Evolutionary conservation across 2,888 invertebrate genomes (phyloP), one percentile per base, ranked within the genome.

Genomic region (Mechanitis messenoides): DNA sequence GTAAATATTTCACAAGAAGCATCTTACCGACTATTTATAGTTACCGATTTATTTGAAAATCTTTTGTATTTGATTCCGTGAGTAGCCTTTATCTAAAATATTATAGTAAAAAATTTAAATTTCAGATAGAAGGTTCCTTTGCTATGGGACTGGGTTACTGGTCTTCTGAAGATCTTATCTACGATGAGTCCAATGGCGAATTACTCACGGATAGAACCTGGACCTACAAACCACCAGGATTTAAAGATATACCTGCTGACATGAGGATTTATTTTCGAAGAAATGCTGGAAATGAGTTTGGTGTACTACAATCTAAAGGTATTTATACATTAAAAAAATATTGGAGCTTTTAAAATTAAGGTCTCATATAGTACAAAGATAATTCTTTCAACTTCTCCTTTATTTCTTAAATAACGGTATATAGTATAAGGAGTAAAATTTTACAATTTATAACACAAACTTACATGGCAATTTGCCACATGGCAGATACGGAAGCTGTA

Each of bases 251-350:
- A 72, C 95, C 95, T 0, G 91, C 93, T 31, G 94, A 95, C 77
- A 93, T 95, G 71, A 91, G 94, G 63, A 88, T 95, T 5, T 92
- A 93, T 68, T 92, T 96, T 67, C 83, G 92, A 46, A 92, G 92
- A 68, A 93, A 94, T 72, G 90, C 92, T 38, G 85, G 91, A 11
- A 95, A 95, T 78, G 90, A 91, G 0, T 76, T 84, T 6, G 95
- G 95, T n/a, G 92, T 95, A 9, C 84, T 95, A 64, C 91, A 95
- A 60, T 95, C 95, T 0, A 96, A 96, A 91, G 93, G 94, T 93
- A 31, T 42, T 9, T 42, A 42, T 42, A 7, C 0, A 9, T 42
- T 9, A 7, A 7, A 42, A 7, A 42, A 42, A 42, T 2, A 9
- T 9, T 42, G 7, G 6, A 7, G 42, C 7, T 42, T 5, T 9